These are phyloP conservation scores for Epinephelus fuscoguttatus DNA, from an alignment of 2,113 vertebrate genomes.

Conservation along the genomic window DNA sequence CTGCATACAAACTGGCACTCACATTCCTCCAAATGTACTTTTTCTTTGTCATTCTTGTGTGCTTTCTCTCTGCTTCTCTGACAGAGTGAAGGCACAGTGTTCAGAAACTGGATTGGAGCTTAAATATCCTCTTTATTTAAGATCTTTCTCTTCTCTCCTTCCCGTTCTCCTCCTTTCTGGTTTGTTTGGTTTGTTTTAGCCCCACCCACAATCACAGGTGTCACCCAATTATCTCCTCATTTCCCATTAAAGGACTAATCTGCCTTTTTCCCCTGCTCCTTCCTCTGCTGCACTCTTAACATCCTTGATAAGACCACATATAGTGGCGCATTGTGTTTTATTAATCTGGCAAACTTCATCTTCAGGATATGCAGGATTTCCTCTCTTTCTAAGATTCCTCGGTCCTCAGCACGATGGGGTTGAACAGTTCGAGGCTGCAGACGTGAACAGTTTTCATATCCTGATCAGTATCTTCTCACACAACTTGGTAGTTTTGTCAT, in stretches of 20 bases:
- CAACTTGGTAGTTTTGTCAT: background rate
- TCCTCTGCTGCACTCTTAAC: no score
- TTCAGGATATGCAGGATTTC: background rate
- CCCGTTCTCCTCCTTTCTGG: background rate
- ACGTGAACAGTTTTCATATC: background rate
- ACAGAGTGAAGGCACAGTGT: background rate
- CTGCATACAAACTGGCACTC: conserved; percentile 26
- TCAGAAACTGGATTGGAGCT: conserved; percentile 1
- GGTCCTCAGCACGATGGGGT: background rate
- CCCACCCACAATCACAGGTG: conserved; percentile 10
- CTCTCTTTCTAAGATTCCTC: background rate
- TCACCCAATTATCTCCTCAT: conserved; percentile 4
- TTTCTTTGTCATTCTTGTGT: conserved; percentile 22
- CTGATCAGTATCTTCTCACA: background rate
- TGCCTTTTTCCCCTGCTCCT: background rate
- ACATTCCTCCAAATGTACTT: conserved; percentile 25
- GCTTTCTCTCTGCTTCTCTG: conserved; percentile 12
- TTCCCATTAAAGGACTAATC: background rate
- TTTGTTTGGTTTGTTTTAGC: conserved; percentile 2
- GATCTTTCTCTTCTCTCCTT: background rate
- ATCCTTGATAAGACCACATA: background rate
- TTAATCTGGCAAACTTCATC: background rate
- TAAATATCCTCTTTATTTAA: background rate
- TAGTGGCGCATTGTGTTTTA: background rate
- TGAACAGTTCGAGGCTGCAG: background rate